phyloP scores from a whole-genome alignment of 2,888 invertebrate genomes.

The Spicauda simplicius region DNA sequence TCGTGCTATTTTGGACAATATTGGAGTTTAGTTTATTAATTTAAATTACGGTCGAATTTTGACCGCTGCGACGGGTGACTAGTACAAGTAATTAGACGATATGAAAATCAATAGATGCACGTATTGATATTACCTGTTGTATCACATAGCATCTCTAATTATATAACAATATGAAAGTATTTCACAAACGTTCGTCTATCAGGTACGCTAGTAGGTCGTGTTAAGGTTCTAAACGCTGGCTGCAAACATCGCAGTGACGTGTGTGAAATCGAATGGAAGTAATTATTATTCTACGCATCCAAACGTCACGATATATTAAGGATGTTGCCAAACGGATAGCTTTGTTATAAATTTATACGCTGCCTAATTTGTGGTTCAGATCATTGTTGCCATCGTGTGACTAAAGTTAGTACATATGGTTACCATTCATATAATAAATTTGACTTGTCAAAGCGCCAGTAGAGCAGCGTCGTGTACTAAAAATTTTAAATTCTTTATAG shows the following conservation, averaged over 20 bases:
- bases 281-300: slow-evolving; percentile 61
- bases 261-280: slow-evolving; percentile 69
- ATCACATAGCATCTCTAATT: slow-evolving; percentile 25
- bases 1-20: too few species aligned
- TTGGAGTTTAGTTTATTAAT: too few species aligned
- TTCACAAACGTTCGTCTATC: slow-evolving; percentile 21
- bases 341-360: slow-evolving; percentile 41
- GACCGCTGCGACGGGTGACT: too few species aligned
- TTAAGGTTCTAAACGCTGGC: slow-evolving; percentile 33
- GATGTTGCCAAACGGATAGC: slow-evolving; percentile 50
- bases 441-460: neutral
- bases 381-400: slow-evolving; percentile 1
- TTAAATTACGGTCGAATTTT: too few species aligned
- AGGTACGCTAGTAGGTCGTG: slow-evolving; percentile 26
- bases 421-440: neutral
- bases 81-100: too few species aligned
- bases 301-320: slow-evolving; percentile 59
- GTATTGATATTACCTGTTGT: slow-evolving; percentile 25
- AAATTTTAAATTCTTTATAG: neutral
- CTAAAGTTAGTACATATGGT: neutral
- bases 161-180: slow-evolving; percentile 36
- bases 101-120: slow-evolving; percentile 17
- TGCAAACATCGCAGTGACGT: slow-evolving; percentile 50
- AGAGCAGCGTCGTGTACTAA: neutral
- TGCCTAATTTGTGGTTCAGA: slow-evolving; percentile 23